Conservation (phyloP, 2,113 vertebrate genomes). For the Catagonus wagneri region DNA sequence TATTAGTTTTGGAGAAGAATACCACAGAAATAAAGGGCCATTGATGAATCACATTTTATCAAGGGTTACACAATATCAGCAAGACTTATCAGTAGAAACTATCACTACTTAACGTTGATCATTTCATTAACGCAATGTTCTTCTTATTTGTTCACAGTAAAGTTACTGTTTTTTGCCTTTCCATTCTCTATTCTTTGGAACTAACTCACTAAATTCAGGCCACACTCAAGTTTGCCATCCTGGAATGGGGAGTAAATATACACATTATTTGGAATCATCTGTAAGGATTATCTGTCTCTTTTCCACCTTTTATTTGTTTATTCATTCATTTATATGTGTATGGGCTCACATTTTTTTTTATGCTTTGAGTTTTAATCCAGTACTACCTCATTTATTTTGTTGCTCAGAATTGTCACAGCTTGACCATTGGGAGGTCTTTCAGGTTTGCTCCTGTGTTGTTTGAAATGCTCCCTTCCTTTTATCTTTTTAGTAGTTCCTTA, state of each 20-base stretch:
- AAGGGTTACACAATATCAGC: not conserved
- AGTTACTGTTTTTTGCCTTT: constrained; percentile 30
- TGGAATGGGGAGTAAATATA: not conserved
- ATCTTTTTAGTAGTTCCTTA: constrained; percentile 7
- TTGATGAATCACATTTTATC: not conserved
- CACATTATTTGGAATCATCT: constrained; percentile 38
- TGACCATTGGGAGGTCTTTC: constrained; percentile 3
- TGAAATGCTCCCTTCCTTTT: not conserved
- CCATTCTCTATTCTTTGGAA: constrained; percentile 36
- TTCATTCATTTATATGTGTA: constrained; percentile 12
- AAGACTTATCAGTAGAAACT: constrained; percentile 30
- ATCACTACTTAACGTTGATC: constrained; percentile 31
- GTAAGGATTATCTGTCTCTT: not conserved
- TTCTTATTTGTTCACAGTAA: not conserved
- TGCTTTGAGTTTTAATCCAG: not conserved
- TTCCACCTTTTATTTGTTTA: constrained; percentile 22
- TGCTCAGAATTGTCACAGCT: constrained; percentile 21
- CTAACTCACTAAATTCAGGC: not conserved
- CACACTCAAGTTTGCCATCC: not conserved
- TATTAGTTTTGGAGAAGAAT: constrained; percentile 46
- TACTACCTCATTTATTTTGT: constrained; percentile 36
- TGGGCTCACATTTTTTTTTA: constrained; percentile 21
- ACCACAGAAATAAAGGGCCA: not conserved
- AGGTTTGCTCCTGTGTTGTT: not conserved
- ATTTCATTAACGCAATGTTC: constrained; percentile 21